Percentiles rank a stretch among this genome's conserved stretches.
phyloP scores from a whole-genome alignment of 2,888 invertebrate genomes.

The Amaurobius ferox region DNA sequence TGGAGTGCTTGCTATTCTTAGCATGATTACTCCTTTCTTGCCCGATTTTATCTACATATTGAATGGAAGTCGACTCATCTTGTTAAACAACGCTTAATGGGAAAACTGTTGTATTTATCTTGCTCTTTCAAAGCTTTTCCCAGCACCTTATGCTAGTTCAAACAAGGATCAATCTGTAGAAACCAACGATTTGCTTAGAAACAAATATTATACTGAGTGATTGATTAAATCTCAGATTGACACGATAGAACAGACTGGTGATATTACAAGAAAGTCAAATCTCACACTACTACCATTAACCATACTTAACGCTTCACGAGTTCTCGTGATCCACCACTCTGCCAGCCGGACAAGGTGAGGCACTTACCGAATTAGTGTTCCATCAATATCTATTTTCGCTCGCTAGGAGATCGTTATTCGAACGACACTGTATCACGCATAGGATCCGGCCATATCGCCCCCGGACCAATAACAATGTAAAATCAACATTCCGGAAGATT shows the following conservation, averaged over 20 bases:
- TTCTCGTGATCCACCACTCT: neutral
- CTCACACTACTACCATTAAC: neutral
- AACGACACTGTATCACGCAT: neutral
- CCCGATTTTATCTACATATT: too few relatives aligned
- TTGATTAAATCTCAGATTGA: neutral
- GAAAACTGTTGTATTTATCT: too few relatives aligned
- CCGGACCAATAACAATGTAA: constrained; percentile 40
- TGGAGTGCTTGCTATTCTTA: too few relatives aligned
- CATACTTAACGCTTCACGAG: neutral
- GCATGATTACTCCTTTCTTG: too few relatives aligned
- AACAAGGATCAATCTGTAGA: too few relatives aligned
- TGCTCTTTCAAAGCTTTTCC: too few relatives aligned
- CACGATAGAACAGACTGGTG: neutral
- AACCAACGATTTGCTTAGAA: too few relatives aligned
- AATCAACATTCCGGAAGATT: constrained; percentile 41
- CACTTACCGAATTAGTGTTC: neutral
- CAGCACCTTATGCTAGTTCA: too few relatives aligned
- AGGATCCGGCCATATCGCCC: neutral
- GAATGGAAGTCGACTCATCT: too few relatives aligned
- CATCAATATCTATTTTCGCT: neutral
- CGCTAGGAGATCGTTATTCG: neutral
- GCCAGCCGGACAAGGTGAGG: neutral
- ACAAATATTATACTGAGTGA: neutral
- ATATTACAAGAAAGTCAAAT: neutral
- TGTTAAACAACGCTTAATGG: too few relatives aligned